A percentile compares a stretch with the other conserved stretches of the same genome.
These are phyloP conservation scores for Sitta carolinensis DNA, from an alignment of 2,797 vertebrate species.

Conservation along the genomic window DNA sequence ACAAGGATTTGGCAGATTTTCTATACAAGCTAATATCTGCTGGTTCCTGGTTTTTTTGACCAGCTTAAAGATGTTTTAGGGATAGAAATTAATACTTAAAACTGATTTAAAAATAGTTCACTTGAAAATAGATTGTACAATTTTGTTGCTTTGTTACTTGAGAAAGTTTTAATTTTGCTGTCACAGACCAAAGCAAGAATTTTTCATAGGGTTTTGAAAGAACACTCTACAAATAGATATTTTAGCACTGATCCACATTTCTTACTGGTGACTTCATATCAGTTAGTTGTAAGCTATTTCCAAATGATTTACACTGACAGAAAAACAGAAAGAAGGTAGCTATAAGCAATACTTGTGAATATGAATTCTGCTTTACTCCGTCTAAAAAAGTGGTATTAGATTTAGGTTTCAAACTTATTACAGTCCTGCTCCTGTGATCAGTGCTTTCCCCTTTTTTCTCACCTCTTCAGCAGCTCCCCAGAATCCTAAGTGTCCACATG, in stretches of 20 bases:
- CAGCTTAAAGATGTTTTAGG: not conserved
- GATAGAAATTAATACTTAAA: not conserved
- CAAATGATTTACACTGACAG: not conserved
- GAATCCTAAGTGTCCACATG: not conserved
- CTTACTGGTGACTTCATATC: not conserved
- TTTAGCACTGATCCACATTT: not conserved
- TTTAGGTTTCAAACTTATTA: not conserved
- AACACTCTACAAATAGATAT: not conserved
- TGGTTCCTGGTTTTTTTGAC: not conserved
- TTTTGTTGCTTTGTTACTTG: not conserved
- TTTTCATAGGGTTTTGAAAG: not conserved
- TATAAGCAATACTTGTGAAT: not conserved
- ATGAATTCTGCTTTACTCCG: not conserved
- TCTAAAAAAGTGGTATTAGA: not conserved
- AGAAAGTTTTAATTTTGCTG: not conserved
- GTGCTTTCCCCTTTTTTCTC: not conserved
- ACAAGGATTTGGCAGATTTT: not conserved
- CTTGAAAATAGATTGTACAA: not conserved
- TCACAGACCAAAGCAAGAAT: not conserved
- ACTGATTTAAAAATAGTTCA: not conserved
- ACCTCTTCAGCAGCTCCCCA: not conserved
- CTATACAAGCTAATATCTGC: not conserved
- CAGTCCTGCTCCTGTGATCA: not conserved
- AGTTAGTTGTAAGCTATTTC: not conserved
- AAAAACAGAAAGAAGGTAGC: not conserved